A percentile compares a stretch with the other conserved stretches of the same genome.
Evolutionary conservation across 2,113 vertebrate species (phyloP).

Genomic region (Reinhardtius hippoglossoides): DNA sequence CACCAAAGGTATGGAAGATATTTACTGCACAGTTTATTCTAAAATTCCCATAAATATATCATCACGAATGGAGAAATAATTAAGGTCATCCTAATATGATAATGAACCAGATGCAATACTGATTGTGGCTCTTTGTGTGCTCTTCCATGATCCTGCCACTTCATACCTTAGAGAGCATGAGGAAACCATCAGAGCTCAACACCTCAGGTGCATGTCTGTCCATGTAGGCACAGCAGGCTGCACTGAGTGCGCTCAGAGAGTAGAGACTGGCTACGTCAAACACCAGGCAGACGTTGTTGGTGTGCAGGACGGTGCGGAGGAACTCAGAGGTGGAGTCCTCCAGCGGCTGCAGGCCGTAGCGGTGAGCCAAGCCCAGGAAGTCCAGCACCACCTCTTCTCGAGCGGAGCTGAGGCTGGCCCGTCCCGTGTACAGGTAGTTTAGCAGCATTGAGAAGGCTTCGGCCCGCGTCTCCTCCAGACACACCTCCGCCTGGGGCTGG

Average conservation of each 20-base stretch:
- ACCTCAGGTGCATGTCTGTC: conserved; percentile 95
- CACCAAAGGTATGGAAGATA: too few relatives aligned
- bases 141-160: background rate
- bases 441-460: conserved; percentile 97
- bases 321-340: conserved; percentile 97
- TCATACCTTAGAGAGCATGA: conserved; percentile 92
- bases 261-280: conserved; percentile 98
- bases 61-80: too few relatives aligned
- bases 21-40: too few relatives aligned
- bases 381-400: conserved; percentile 96
- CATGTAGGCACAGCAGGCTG: conserved; percentile 96
- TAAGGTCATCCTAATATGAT: too few relatives aligned
- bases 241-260: conserved; percentile 88
- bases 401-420: conserved; percentile 92
- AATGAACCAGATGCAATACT: background rate
- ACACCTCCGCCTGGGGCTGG: conserved; percentile 94
- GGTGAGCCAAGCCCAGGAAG: conserved; percentile 95
- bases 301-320: conserved; percentile 95
- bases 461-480: conserved; percentile 92
- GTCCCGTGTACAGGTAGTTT: conserved; percentile 96
- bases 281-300: conserved; percentile 96
- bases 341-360: conserved; percentile 95
- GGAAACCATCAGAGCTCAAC: conserved; percentile 92
- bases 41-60: too few relatives aligned
- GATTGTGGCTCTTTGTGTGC: too few relatives aligned